Evolutionary conservation across 37 sponge, comb jelly and placozoan genomes (phyloP).

Genomic region (Theonella swinhoei): DNA sequence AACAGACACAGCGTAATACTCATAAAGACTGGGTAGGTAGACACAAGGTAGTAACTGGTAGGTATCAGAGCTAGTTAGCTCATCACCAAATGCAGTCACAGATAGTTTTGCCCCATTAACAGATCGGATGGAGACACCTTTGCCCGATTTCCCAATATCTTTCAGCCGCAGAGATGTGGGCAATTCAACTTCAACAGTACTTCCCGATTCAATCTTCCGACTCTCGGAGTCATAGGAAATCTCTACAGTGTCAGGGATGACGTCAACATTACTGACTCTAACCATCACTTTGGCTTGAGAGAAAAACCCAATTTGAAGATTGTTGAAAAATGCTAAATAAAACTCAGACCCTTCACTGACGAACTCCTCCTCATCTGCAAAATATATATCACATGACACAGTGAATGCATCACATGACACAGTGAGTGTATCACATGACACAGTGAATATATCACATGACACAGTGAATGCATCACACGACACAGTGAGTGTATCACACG

Average conservation of each 20-base stretch:
- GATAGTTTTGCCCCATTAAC: slow-evolving; percentile 12
- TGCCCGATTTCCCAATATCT: neutral
- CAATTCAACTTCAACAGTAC: neutral
- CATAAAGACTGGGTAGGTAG: slow-evolving; percentile 25
- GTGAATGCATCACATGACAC: neutral
- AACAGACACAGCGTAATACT: slow-evolving; percentile 67
- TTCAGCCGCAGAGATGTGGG: neutral
- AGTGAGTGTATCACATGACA: no score
- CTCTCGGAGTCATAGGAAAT: neutral
- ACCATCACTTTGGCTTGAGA: neutral
- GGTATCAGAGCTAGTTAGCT: slow-evolving; percentile 29
- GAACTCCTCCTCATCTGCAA: neutral
- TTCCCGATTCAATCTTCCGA: neutral
- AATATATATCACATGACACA: neutral
- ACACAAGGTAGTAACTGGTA: slow-evolving; percentile 44
- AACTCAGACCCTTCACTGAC: neutral
- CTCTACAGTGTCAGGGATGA: neutral
- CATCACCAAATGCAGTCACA: slow-evolving; percentile 30
- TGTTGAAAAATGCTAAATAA: neutral
- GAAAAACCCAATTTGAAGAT: neutral
- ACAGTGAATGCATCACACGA: no score
- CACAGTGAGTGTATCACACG: neutral
- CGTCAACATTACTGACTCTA: neutral
- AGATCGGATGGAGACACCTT: neutral
- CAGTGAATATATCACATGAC: neutral